Conservation (phyloP, 2,113 vertebrate genomes). For the Platycercus adscitus region DNA sequence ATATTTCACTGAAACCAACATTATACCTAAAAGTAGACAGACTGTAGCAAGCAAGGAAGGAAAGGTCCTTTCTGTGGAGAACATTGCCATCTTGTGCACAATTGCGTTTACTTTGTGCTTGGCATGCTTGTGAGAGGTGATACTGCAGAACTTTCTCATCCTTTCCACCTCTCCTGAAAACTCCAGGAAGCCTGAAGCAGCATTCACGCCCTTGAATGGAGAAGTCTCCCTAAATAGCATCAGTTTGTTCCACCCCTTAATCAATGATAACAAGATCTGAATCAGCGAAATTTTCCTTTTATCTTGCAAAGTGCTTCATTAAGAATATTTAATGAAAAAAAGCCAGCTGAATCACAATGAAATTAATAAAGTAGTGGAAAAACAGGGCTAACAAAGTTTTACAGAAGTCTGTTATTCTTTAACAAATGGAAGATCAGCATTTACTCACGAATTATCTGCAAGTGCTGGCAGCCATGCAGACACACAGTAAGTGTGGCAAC, state of each 20-base stretch:
- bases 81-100: conserved; percentile 68
- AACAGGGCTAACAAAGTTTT: neutral
- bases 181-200: neutral
- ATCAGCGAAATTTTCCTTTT: neutral
- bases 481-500: neutral
- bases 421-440: neutral
- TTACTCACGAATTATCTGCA: neutral
- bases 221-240: neutral
- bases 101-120: neutral
- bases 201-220: neutral
- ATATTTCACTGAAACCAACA: neutral
- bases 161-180: neutral
- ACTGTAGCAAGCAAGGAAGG: neutral
- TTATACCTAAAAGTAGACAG: neutral
- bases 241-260: neutral
- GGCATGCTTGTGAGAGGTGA: neutral
- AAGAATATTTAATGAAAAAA: neutral
- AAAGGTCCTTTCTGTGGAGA: conserved; percentile 6
- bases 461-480: neutral
- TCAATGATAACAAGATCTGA: neutral
- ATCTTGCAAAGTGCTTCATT: neutral
- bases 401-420: neutral
- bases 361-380: neutral
- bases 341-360: neutral
- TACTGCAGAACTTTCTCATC: neutral